Conservation (phyloP, 2,888 invertebrate species). For the Taenaris catops region DNA sequence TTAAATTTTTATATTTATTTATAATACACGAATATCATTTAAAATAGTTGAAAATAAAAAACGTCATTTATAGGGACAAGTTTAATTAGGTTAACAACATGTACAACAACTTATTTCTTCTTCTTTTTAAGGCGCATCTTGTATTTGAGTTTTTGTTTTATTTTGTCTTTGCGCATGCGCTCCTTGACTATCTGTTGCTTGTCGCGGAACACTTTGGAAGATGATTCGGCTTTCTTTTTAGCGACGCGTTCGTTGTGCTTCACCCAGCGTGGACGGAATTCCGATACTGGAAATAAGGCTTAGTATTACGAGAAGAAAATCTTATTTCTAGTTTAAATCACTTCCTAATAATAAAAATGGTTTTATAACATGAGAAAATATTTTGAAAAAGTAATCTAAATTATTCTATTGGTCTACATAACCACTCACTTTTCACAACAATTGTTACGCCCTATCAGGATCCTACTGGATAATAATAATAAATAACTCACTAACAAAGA, state of each 20-base stretch:
- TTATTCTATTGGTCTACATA: no score
- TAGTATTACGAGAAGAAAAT: neutral
- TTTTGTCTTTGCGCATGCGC: conserved; percentile 82
- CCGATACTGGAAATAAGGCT: conserved; percentile 48
- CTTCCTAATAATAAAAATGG: no score
- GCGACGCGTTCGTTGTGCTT: conserved; percentile 88
- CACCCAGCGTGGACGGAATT: conserved; percentile 86
- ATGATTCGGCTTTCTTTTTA: conserved; percentile 73
- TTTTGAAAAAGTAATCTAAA: no score
- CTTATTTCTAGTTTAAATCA: no score
- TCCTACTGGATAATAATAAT: no score
- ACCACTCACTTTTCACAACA: no score
- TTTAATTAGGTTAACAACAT: neutral
- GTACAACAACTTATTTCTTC: conserved; percentile 32
- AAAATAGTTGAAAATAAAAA: neutral
- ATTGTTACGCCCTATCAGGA: no score
- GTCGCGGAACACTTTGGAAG: conserved; percentile 82
- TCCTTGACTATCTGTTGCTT: conserved; percentile 90
- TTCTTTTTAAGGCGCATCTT: conserved; percentile 59
- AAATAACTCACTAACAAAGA: no score
- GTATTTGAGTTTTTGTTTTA: conserved; percentile 73
- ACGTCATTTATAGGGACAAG: neutral
- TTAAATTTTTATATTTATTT: no score
- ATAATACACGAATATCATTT: no score
- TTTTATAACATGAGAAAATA: no score